Evolutionary conservation across 1,140 invertebrate genomes (phyloP), one percentile per base, ranked within the genome.

Genomic region (Amyelois transitella): DNA sequence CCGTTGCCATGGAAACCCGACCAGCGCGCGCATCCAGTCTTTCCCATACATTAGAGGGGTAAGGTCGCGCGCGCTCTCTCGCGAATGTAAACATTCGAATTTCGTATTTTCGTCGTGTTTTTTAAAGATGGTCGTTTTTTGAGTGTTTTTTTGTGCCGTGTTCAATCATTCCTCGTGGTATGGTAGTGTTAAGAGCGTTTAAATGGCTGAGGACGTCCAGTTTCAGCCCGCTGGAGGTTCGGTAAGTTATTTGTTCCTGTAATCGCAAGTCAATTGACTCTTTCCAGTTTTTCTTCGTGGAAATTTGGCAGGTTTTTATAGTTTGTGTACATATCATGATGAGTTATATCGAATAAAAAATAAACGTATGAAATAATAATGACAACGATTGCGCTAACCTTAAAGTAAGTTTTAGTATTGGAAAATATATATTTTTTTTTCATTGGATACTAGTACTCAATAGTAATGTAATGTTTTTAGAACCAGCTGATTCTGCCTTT

Each of bases 11-110:
- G 45, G 45, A 4, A 22, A 48, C 45, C 19, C 0, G 8, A 14
- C 6, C 45, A 48, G 45, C 45, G 45, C 45, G 45, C 45, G 45
- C 45, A 48, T 20, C 45, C 45, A 48, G 45, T 48, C 45, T 4
- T n/a, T 21, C 19, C 45, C 45, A 48, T 10, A 21, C 45, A 21
- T 48, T 48, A 19, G 45, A n/a, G 19, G 12, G 45, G 45, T 8
- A 8, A n/a, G 17, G 45, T 48, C 45, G 45, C 45, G 45, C 45
- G 20, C 45, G 18, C n/a, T 12, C 8, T 10, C 18, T 12, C 8
- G 2, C 18, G 18, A 48, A 48, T 48, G 45, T 48, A 48, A 48
- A 48, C 45, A 21, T 48, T 48, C 19, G 19, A 48, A 48, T 20
- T 19, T 21, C 43, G 43, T 44, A 17, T 48, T 48, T 20, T 21